These are phyloP conservation scores for Oryctes rhinoceros DNA, from an alignment of 1,140 invertebrate species.

Conservation along the genomic window DNA sequence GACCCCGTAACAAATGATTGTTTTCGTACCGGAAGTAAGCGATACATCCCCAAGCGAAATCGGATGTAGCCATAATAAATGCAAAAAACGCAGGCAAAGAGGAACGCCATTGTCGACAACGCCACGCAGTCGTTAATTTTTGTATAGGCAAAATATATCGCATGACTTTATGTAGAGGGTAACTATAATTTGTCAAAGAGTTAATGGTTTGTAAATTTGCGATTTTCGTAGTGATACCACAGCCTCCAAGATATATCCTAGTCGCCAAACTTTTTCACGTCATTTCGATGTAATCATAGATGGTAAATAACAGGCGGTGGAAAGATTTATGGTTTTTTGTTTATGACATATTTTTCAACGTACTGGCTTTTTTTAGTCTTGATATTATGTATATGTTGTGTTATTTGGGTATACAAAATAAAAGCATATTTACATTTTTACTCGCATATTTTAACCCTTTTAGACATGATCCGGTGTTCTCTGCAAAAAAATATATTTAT, in stretches of 20 bases:
- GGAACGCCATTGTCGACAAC: background rate
- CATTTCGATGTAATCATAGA: slow-evolving; percentile 1
- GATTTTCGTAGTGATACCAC: slow-evolving; percentile 13
- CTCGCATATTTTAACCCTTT: too few relatives aligned
- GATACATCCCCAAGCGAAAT: slow-evolving; percentile 4
- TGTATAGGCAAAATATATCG: slow-evolving; percentile 19
- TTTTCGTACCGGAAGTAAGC: slow-evolving; percentile 1
- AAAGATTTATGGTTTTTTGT: slow-evolving; percentile 5
- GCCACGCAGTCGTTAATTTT: slow-evolving; percentile 8
- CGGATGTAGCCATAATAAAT: slow-evolving; percentile 1
- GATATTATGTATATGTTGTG: too few relatives aligned
- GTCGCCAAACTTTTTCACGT: slow-evolving; percentile 9
- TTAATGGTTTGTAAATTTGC: slow-evolving; percentile 13
- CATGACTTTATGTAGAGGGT: background rate
- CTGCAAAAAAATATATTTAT: too few relatives aligned
- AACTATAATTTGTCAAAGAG: slow-evolving; percentile 9
- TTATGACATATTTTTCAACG: slow-evolving; percentile 6
- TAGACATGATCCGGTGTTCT: too few relatives aligned
- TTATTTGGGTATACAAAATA: too few relatives aligned
- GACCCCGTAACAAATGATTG: slow-evolving; percentile 8
- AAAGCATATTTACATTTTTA: too few relatives aligned
- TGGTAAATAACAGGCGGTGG: background rate
- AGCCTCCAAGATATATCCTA: background rate
- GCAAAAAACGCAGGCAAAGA: background rate
- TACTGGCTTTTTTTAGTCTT: background rate